These are phyloP conservation scores for Pogonocichla stellata DNA, from an alignment of 2,113 vertebrate genomes.

Conservation along the genomic window DNA sequence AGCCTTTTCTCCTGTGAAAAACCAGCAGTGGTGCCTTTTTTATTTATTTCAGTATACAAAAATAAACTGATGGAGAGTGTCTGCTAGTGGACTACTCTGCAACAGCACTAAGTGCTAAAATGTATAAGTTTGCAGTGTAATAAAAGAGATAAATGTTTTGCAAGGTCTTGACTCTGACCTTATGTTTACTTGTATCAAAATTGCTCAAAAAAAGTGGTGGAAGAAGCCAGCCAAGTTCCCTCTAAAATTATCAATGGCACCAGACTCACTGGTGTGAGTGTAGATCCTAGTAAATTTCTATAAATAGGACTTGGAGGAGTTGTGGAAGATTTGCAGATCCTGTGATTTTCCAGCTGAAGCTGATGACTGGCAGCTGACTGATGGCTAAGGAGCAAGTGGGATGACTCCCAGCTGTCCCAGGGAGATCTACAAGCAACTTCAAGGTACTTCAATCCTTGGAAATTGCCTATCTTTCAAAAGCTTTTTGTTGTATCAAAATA, in stretches of 20 bases:
- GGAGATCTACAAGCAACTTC: not conserved
- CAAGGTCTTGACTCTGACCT: slow-evolving; percentile 15
- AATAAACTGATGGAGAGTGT: slow-evolving; percentile 12
- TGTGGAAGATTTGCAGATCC: slow-evolving; percentile 15
- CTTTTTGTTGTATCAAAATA: slow-evolving; percentile 30
- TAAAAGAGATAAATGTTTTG: slow-evolving; percentile 24
- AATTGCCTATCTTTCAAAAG: slow-evolving; percentile 32
- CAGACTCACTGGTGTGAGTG: slow-evolving; percentile 7
- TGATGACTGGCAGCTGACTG: not conserved
- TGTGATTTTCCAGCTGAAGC: slow-evolving; percentile 52
- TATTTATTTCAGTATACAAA: not conserved
- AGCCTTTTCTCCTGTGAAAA: not conserved
- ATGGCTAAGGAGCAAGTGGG: not conserved
- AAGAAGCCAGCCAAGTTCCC: slow-evolving; percentile 52
- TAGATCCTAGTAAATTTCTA: slow-evolving; percentile 60
- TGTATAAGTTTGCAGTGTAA: not conserved
- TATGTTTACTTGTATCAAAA: slow-evolving; percentile 44
- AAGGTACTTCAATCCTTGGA: not conserved
- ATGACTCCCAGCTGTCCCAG: not conserved
- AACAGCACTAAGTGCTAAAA: not conserved
- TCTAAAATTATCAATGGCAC: slow-evolving; percentile 70
- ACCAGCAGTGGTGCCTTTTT: not conserved
- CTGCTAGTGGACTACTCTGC: not conserved
- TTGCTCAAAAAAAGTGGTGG: slow-evolving; percentile 46
- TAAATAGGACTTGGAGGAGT: slow-evolving; percentile 27